phyloP scores from a whole-genome alignment of 2,113 vertebrate species.

The Syrrhaptes paradoxus region DNA sequence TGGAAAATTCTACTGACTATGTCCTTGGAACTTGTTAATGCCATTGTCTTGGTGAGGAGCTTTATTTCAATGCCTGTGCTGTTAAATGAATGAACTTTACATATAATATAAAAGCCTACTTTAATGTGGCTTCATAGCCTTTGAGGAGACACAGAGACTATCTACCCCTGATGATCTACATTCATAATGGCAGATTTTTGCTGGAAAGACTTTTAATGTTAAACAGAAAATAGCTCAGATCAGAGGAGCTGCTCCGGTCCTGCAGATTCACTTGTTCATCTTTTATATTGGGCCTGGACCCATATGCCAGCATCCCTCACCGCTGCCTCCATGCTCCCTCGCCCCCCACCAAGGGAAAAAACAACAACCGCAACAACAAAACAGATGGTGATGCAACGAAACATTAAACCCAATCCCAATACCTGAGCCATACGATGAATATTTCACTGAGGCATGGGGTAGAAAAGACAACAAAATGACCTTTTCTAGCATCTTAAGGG shows the following conservation, averaged over 20 bases:
- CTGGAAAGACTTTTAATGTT: conserved; percentile 1
- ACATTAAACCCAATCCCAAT: conserved; percentile 51
- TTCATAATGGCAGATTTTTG: conserved; percentile 17
- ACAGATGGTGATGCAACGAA: conserved; percentile 20
- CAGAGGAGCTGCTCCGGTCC: conserved; percentile 1
- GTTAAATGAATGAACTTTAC: neutral
- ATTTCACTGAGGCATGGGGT: conserved; percentile 28
- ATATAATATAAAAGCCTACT: conserved; percentile 18
- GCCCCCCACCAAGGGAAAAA: neutral
- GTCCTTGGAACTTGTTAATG: neutral
- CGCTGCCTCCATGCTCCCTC: neutral
- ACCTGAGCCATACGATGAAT: conserved; percentile 16
- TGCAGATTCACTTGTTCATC: neutral
- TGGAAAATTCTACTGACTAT: neutral
- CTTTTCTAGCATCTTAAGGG: conserved; percentile 20
- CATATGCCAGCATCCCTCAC: neutral
- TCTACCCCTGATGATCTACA: neutral
- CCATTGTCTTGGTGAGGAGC: neutral
- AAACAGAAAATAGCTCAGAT: neutral
- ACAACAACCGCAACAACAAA: conserved; percentile 8
- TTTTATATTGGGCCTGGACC: neutral
- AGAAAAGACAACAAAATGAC: conserved; percentile 17
- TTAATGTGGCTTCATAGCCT: conserved; percentile 41
- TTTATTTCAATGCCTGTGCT: neutral
- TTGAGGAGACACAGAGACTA: neutral